These are phyloP conservation scores for Cephalopachus bancanus DNA, from an alignment of 2,797 vertebrate species.

Conservation along the genomic window DNA sequence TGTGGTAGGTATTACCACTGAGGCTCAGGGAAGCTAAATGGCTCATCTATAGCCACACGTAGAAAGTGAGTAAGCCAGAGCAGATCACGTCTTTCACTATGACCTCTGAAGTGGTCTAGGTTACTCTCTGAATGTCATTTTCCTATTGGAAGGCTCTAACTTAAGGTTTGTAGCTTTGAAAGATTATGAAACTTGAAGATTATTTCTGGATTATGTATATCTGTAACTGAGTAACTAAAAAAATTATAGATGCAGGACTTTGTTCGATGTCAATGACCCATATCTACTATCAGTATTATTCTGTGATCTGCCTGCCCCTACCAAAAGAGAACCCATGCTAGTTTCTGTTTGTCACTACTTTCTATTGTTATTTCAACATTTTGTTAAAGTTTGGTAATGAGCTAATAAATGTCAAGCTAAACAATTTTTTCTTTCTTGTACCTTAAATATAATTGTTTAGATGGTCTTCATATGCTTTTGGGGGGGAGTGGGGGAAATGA, in stretches of 20 bases:
- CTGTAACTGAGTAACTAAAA: not conserved
- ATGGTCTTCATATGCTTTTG: not conserved
- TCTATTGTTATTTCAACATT: not conserved
- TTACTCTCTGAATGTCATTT: not conserved
- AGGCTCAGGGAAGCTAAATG: not conserved
- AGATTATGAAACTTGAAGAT: not conserved
- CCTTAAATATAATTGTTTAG: not conserved
- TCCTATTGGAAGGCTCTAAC: not conserved
- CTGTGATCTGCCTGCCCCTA: not conserved
- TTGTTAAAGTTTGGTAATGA: slow-evolving; percentile 13
- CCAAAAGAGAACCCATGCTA: not conserved
- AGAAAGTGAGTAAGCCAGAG: not conserved
- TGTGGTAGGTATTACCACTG: not conserved
- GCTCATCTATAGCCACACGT: not conserved
- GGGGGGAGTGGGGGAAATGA: not conserved
- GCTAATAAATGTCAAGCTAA: not conserved
- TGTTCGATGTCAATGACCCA: not conserved
- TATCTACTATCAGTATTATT: not conserved
- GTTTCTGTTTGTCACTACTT: not conserved
- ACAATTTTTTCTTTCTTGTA: not conserved
- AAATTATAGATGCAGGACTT: not conserved
- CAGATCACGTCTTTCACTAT: not conserved
- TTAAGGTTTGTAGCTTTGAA: not conserved
- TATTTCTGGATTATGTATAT: not conserved
- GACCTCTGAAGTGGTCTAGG: not conserved